Evolutionary conservation across 2,888 invertebrate species (phyloP).

Genomic region (Heliconius sara): DNA sequence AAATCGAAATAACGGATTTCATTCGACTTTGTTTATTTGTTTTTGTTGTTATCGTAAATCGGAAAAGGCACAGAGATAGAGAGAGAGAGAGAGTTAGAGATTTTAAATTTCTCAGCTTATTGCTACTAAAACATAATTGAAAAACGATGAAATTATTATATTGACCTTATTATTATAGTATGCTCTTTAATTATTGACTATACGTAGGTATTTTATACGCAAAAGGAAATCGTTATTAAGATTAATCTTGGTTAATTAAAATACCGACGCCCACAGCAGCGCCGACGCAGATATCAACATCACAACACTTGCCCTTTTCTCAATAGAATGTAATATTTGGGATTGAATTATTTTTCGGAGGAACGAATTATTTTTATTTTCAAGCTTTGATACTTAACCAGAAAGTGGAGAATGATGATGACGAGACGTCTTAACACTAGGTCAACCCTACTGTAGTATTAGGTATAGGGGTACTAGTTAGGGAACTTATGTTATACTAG

Average conservation of each 20-base stretch:
- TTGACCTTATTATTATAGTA: background rate
- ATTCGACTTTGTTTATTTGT: background rate
- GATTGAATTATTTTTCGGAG: background rate
- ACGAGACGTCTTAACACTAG: too few species aligned
- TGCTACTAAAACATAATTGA: too few species aligned
- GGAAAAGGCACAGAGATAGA: too few species aligned
- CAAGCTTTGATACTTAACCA: background rate
- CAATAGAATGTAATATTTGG: background rate
- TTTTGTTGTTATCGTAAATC: too few species aligned
- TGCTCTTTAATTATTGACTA: slow-evolving; percentile 1
- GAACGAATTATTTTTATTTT: background rate
- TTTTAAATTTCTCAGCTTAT: too few species aligned
- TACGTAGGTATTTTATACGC: background rate
- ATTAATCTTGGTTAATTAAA: slow-evolving; percentile 5
- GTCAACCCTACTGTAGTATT: too few species aligned
- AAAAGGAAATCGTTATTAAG: slow-evolving; percentile 14
- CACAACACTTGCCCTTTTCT: slow-evolving; percentile 15
- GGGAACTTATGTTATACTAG: too few species aligned
- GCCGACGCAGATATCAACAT: background rate
- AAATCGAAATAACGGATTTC: background rate
- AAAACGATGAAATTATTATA: too few species aligned
- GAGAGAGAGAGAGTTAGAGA: too few species aligned
- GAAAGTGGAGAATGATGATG: too few species aligned
- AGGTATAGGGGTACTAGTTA: too few species aligned
- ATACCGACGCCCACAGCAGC: slow-evolving; percentile 12